Conservation (phyloP, 2,113 vertebrate genomes). For the Megaleporinus macrocephalus region DNA sequence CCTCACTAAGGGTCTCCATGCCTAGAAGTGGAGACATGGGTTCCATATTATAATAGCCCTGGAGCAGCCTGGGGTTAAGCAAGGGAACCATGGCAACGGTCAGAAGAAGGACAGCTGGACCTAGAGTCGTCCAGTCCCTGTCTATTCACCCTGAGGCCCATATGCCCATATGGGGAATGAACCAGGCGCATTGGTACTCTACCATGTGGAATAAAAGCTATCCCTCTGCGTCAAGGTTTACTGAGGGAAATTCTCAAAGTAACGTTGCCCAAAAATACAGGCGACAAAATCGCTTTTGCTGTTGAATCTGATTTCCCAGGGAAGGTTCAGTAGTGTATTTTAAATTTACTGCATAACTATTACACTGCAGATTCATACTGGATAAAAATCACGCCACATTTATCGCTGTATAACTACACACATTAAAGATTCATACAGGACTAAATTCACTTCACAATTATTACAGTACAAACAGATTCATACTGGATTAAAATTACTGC, state of each 20-base stretch:
- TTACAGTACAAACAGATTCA: too few species aligned
- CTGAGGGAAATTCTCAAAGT: background rate
- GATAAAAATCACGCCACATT: background rate
- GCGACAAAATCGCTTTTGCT: too few species aligned
- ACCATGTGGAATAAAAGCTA: background rate
- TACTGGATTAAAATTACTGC: too few species aligned
- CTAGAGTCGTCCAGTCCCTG: background rate
- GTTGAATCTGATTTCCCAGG: too few species aligned
- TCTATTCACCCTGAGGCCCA: background rate
- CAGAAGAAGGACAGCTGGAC: background rate
- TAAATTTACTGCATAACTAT: background rate
- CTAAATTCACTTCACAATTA: background rate
- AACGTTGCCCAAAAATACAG: background rate
- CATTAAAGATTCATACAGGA: background rate
- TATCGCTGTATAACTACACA: background rate
- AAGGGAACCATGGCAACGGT: background rate
- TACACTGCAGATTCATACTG: background rate
- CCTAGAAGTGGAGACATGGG: background rate
- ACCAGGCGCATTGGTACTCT: background rate
- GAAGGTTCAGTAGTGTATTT: too few species aligned
- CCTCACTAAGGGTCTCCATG: background rate
- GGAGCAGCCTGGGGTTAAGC: background rate
- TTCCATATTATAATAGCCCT: background rate
- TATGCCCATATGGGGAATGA: background rate
- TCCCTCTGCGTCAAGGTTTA: background rate